Evolutionary conservation across 1,140 invertebrate species (phyloP).

Genomic region (Argopecten irradians): DNA sequence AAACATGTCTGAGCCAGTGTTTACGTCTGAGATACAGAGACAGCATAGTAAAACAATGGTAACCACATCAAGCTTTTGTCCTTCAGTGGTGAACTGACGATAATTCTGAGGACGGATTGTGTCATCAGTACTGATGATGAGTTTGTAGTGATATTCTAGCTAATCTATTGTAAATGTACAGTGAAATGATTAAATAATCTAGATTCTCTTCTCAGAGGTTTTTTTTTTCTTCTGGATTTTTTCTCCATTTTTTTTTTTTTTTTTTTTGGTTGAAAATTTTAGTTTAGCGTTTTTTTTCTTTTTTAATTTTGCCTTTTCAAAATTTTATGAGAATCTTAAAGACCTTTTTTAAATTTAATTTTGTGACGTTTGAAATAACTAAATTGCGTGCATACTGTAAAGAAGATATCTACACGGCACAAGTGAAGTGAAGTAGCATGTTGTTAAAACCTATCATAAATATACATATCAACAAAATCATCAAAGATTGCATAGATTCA

Average conservation of each 20-base stretch:
- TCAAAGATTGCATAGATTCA: slow-evolving; percentile 10
- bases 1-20: neutral
- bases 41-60: too few relatives aligned
- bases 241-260: neutral
- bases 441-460: neutral
- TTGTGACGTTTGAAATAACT: too few relatives aligned
- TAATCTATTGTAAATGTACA: too few relatives aligned
- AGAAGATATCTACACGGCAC: neutral
- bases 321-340: too few relatives aligned
- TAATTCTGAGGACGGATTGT: neutral
- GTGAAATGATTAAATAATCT: too few relatives aligned
- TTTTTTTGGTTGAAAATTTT: neutral
- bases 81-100: neutral
- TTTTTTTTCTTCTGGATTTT: too few relatives aligned
- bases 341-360: too few relatives aligned
- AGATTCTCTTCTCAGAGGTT: too few relatives aligned
- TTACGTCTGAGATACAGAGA: neutral
- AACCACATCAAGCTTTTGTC: neutral
- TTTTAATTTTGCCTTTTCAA: neutral
- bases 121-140: neutral
- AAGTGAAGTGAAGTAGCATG: neutral
- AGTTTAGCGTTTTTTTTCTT: neutral
- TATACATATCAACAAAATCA: neutral
- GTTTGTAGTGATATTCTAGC: too few relatives aligned
- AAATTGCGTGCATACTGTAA: too few relatives aligned